These are phyloP conservation scores for Rhopilema esculentum DNA, from an alignment of 30 jellyfish, hydroid and myxozoan species.

Conservation along the genomic window DNA sequence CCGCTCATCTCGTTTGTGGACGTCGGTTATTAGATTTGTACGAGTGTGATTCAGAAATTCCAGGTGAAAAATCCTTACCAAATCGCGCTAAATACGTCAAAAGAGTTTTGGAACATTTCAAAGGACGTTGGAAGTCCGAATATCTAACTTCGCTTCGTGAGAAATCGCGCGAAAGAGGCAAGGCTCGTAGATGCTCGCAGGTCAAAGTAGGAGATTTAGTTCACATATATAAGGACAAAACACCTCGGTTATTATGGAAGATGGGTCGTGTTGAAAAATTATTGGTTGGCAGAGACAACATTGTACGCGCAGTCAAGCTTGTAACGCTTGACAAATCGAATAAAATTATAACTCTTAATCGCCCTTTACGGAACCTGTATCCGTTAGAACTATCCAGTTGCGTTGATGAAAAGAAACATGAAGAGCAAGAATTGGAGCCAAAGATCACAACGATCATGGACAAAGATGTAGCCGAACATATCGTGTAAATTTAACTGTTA, in stretches of 20 bases:
- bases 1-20: conserved; percentile 15
- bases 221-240: not conserved
- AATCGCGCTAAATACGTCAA: not conserved
- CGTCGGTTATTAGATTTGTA: conserved; percentile 3
- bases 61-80: not conserved
- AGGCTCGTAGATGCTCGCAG: not conserved
- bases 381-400: too few relatives aligned
- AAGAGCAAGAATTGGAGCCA: too few relatives aligned
- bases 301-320: too few relatives aligned
- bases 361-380: too few relatives aligned
- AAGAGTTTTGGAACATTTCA: not conserved
- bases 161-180: not conserved
- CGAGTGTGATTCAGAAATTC: not conserved
- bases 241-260: not conserved
- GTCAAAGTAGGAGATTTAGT: conserved; percentile 2
- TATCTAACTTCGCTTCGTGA: conserved; percentile 7
- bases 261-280: too few relatives aligned
- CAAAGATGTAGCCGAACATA: too few relatives aligned
- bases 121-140: not conserved
- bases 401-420: too few relatives aligned
- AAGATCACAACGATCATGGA: too few relatives aligned
- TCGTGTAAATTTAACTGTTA: too few relatives aligned
- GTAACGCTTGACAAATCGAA: too few relatives aligned
- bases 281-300: too few relatives aligned
- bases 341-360: too few relatives aligned